A percentile compares a stretch with the other conserved stretches of the same genome.
Evolutionary conservation across 2,888 invertebrate genomes (phyloP).

Genomic region (Cyclophora albipunctata): DNA sequence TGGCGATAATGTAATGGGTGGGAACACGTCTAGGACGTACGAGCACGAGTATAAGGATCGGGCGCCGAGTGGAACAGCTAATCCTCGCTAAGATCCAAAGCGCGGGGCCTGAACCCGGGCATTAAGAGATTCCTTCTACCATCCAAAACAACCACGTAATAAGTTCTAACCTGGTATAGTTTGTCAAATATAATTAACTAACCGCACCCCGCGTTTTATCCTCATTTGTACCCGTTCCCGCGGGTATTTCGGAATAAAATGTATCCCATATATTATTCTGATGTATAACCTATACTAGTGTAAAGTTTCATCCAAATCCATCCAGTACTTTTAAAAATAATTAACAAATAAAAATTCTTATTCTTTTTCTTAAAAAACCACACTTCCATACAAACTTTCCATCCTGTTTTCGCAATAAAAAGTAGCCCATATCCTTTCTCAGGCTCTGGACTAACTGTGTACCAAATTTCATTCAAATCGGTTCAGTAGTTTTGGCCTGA

Average conservation of each 20-base stretch:
- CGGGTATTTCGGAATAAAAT: no score
- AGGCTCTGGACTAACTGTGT: no score
- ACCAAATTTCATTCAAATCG: no score
- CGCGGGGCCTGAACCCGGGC: not conserved
- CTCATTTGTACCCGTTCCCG: not conserved
- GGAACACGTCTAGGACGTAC: slow-evolving; percentile 7
- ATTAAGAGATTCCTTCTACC: not conserved
- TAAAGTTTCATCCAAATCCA: not conserved
- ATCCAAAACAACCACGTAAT: not conserved
- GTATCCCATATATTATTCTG: no score
- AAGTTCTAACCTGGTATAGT: not conserved
- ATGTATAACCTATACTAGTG: no score
- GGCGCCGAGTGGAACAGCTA: not conserved
- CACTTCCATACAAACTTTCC: no score
- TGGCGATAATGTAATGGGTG: not conserved
- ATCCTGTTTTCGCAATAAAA: no score
- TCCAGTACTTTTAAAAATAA: not conserved
- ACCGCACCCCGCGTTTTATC: not conserved
- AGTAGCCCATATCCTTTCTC: no score
- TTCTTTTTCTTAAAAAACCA: no score
- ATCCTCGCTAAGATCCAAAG: not conserved
- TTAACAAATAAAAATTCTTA: no score
- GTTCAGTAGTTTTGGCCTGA: no score
- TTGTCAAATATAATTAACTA: no score
- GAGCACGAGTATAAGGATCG: slow-evolving; percentile 2